Conservation (phyloP, 2,113 vertebrate genomes). For the Pseudorectes ferrugineus region DNA sequence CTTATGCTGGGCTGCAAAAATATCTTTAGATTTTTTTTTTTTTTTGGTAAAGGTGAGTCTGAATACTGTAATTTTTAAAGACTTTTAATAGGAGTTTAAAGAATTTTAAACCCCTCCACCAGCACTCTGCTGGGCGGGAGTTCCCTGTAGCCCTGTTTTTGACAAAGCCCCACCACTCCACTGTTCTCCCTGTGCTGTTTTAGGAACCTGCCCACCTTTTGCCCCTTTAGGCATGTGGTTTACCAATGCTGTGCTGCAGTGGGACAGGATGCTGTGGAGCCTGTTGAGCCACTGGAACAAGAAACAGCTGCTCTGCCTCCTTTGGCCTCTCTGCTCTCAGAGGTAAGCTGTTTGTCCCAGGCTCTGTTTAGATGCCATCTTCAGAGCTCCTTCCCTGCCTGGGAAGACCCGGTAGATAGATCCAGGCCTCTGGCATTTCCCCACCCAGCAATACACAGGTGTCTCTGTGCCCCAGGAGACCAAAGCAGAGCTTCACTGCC, state of each 20-base stretch:
- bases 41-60: background rate
- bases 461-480: background rate
- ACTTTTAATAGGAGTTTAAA: background rate
- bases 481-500: background rate
- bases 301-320: background rate
- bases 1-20: background rate
- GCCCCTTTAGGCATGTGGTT: background rate
- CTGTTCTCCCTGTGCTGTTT: background rate
- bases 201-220: background rate
- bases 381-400: background rate
- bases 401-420: background rate
- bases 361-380: background rate
- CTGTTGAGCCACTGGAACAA: background rate
- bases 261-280: background rate
- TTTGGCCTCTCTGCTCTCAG: background rate
- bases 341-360: background rate
- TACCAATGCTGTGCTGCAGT: background rate
- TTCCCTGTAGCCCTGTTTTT: background rate
- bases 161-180: background rate
- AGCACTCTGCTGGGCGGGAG: background rate
- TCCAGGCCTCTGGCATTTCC: background rate
- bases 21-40: background rate
- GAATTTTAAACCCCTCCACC: background rate
- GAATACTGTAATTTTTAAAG: background rate
- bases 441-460: accelerated